Evolutionary conservation across 2,888 invertebrate species (phyloP).

Genomic region (Microplitis deprimator): DNA sequence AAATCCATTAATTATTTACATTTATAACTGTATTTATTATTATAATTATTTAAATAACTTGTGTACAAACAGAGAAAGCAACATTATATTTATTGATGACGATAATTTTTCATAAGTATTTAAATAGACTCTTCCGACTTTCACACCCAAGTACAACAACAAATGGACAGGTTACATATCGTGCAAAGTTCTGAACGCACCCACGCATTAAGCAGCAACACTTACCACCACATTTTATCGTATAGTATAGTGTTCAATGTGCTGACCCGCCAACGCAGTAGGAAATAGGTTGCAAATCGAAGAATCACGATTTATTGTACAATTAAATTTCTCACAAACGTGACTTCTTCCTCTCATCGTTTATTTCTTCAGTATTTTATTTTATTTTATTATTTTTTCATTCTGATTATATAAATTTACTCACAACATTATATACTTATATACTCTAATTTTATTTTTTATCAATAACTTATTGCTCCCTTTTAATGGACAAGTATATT

Average conservation of each 20-base stretch:
- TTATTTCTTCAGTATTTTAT: neutral
- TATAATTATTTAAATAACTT: neutral
- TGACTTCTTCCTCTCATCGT: constrained; percentile 57
- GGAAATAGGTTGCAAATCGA: constrained; percentile 71
- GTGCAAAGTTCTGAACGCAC: constrained; percentile 17
- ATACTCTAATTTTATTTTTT: too few species aligned
- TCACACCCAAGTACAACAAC: constrained; percentile 56
- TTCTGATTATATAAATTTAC: neutral
- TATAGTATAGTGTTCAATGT: constrained; percentile 31
- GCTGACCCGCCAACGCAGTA: constrained; percentile 67
- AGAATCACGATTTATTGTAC: constrained; percentile 70
- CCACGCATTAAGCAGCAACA: neutral
- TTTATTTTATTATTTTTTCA: neutral
- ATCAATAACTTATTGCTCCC: too few species aligned
- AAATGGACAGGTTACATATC: constrained; percentile 32
- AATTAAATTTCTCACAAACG: constrained; percentile 66
- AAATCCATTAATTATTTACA: constrained; percentile 1
- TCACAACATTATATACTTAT: neutral
- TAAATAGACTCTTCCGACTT: constrained; percentile 63
- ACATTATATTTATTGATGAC: constrained; percentile 3
- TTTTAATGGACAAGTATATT: too few species aligned
- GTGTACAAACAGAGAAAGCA: neutral
- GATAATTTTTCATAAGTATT: constrained; percentile 50
- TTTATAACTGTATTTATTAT: constrained; percentile 33
- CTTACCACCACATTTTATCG: neutral